Evolutionary conservation across 2,888 invertebrate species (phyloP).

Genomic region (Nycteola revayana): DNA sequence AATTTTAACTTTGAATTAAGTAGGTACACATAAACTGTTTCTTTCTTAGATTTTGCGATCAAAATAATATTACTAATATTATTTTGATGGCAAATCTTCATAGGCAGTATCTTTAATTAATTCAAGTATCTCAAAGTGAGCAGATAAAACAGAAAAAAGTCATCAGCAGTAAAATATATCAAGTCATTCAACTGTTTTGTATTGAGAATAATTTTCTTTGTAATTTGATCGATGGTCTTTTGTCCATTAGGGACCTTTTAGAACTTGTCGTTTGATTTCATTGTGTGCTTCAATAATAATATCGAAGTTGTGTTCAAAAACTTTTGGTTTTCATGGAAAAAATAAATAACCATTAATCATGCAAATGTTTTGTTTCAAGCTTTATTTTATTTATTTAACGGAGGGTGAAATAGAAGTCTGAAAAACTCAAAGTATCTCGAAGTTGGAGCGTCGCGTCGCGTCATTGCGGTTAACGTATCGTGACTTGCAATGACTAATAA

Average conservation of each 20-base stretch:
- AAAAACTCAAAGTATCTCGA: slow-evolving; percentile 9
- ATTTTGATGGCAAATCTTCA: too few relatives aligned
- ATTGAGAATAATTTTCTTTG: slow-evolving; percentile 72
- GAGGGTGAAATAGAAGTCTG: slow-evolving; percentile 36
- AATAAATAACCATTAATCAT: slow-evolving; percentile 66
- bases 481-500: slow-evolving; percentile 40
- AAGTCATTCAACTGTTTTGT: slow-evolving; percentile 67
- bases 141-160: slow-evolving; percentile 55
- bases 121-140: slow-evolving; percentile 27
- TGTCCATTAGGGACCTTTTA: slow-evolving; percentile 77
- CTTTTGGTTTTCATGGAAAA: slow-evolving; percentile 50
- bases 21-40: too few relatives aligned
- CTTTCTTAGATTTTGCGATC: too few relatives aligned
- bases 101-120: too few relatives aligned
- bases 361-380: slow-evolving; percentile 50
- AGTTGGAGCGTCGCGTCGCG: slow-evolving; percentile 12
- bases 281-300: slow-evolving; percentile 67
- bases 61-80: too few relatives aligned
- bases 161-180: slow-evolving; percentile 53
- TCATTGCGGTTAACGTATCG: slow-evolving; percentile 21
- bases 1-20: too few relatives aligned
- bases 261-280: slow-evolving; percentile 75
- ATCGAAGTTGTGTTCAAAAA: slow-evolving; percentile 55
- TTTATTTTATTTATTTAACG: slow-evolving; percentile 47
- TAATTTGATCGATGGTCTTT: slow-evolving; percentile 77